phyloP scores from a whole-genome alignment of 2,888 invertebrate genomes.

The Rapana venosa region DNA sequence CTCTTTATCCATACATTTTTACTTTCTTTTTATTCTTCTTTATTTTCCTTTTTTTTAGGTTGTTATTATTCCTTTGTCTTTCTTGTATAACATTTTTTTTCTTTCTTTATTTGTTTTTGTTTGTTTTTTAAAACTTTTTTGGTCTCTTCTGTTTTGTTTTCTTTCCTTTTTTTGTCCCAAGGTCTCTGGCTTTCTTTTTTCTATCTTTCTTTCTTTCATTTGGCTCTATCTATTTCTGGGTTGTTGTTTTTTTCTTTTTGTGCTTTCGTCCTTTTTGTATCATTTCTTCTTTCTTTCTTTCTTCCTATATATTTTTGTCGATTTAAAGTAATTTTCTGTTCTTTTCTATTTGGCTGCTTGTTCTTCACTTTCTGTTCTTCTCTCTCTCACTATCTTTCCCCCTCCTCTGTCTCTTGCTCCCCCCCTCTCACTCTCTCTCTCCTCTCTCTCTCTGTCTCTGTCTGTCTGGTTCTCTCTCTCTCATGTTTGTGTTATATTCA shows the following conservation, averaged over 20 bases:
- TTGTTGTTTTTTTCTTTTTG: background rate
- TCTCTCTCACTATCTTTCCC: background rate
- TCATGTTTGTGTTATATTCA: background rate
- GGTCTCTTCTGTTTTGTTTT: too few relatives aligned
- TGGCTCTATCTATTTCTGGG: background rate
- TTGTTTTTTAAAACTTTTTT: too few relatives aligned
- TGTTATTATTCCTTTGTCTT: too few relatives aligned
- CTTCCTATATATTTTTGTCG: background rate
- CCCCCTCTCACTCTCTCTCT: background rate
- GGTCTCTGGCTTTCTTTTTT: background rate
- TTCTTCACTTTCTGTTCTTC: background rate
- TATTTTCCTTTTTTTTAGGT: too few relatives aligned
- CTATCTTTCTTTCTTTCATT: background rate
- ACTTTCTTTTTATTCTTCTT: too few relatives aligned
- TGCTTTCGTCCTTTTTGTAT: background rate
- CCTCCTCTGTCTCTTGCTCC: background rate
- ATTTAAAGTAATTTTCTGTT: too few relatives aligned
- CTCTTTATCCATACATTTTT: too few relatives aligned
- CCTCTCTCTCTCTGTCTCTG: background rate
- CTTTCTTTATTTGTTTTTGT: too few relatives aligned
- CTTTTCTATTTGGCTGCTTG: background rate
- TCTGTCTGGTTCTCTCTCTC: background rate
- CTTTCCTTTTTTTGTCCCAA: too few relatives aligned
- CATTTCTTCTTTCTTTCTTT: background rate
- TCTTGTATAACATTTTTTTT: too few relatives aligned